phyloP scores from a whole-genome alignment of 2,888 invertebrate genomes.

The Cloeon dipterum region DNA sequence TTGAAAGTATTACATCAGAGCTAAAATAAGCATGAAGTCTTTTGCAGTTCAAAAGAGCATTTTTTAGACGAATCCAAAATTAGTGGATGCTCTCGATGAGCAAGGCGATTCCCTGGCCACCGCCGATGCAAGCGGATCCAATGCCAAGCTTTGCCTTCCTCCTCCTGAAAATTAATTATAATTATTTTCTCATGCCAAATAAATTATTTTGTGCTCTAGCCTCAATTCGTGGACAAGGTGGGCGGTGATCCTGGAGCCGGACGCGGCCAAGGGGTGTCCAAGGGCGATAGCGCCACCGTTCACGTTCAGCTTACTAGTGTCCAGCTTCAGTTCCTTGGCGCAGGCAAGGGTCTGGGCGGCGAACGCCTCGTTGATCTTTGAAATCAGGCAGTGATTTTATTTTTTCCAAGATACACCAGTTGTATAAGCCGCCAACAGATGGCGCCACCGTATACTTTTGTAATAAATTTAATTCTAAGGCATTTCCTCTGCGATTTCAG shows the following conservation, averaged over 20 bases:
- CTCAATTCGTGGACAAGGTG: slow-evolving; percentile 80
- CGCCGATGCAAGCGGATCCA: slow-evolving; percentile 95
- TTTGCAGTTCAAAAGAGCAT: too few species aligned
- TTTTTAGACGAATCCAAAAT: too few species aligned
- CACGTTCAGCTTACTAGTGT: slow-evolving; percentile 71
- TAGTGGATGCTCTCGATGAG: slow-evolving; percentile 38
- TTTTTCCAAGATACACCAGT: too few species aligned
- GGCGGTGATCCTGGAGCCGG: slow-evolving; percentile 75
- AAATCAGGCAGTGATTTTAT: too few species aligned
- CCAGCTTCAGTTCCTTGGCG: slow-evolving; percentile 66
- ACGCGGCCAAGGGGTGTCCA: slow-evolving; percentile 93
- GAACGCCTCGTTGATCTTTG: slow-evolving; percentile 94
- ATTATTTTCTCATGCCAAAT: not conserved
- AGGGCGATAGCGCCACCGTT: slow-evolving; percentile 92
- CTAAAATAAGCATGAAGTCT: too few species aligned
- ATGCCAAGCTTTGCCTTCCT: slow-evolving; percentile 66
- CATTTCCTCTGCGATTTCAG: too few species aligned
- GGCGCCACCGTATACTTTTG: too few species aligned
- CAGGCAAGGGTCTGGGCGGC: slow-evolving; percentile 86
- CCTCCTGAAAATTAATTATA: slow-evolving; percentile 31
- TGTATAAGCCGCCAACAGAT: too few species aligned
- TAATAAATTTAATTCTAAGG: too few species aligned
- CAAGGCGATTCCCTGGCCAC: slow-evolving; percentile 92
- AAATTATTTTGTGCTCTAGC: too few species aligned
- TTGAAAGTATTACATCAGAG: too few species aligned